Conservation (phyloP, 2,113 vertebrate genomes). For the Lasiurus borealis region DNA sequence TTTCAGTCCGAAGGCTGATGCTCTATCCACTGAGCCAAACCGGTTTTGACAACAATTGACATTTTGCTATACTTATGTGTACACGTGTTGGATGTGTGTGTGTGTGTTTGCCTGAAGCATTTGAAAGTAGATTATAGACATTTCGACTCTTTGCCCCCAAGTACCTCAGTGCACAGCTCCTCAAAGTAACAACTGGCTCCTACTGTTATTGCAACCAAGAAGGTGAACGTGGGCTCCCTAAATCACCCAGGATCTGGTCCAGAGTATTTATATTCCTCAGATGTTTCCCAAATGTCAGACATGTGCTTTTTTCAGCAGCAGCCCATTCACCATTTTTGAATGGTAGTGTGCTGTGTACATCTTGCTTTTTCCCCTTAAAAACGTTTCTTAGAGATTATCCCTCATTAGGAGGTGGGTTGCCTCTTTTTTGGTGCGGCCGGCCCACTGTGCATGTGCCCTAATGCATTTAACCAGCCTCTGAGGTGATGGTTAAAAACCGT, state of each 20-base stretch:
- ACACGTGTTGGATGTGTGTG: not conserved
- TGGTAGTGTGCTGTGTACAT: not conserved
- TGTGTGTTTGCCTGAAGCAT: not conserved
- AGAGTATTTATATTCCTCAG: not conserved
- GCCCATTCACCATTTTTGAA: not conserved
- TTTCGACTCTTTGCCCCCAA: not conserved
- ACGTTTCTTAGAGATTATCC: not conserved
- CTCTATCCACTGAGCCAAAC: too few species aligned
- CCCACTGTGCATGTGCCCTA: not conserved
- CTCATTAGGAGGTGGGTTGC: not conserved
- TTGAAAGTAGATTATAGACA: not conserved
- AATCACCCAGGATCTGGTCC: not conserved
- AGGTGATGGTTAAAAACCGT: not conserved
- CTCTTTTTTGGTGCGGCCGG: not conserved
- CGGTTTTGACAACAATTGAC: not conserved
- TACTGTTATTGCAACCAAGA: not conserved
- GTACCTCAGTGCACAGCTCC: not conserved
- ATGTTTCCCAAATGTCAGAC: not conserved
- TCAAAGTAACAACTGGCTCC: not conserved
- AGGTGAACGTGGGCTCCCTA: not conserved
- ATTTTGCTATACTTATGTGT: not conserved
- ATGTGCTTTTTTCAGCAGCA: not conserved
- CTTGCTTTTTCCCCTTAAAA: not conserved
- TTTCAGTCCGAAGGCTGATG: too few species aligned
- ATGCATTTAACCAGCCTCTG: not conserved